A percentile compares a stretch with the other conserved stretches of the same genome.
Conservation (phyloP, 2,113 vertebrate genomes). For the Calonectris borealis region DNA sequence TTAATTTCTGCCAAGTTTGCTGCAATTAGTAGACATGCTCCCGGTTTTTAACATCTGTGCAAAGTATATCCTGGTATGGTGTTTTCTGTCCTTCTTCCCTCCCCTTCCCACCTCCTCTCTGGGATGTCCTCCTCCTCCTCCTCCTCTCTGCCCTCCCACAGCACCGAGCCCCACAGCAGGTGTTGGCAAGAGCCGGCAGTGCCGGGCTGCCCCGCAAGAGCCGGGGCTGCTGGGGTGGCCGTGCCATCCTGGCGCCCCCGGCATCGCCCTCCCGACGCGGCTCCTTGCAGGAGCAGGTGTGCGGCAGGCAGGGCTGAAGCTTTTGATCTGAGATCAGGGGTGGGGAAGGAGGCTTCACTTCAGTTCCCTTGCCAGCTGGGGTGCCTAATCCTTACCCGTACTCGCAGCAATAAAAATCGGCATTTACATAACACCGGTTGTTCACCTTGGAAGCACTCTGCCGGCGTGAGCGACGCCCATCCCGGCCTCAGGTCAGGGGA, state of each 20-base stretch:
- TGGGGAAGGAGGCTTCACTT: neutral
- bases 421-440: neutral
- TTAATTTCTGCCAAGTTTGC: constrained; percentile 41
- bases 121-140: neutral
- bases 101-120: neutral
- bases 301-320: neutral
- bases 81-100: neutral
- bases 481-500: neutral
- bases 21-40: neutral
- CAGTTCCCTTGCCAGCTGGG: neutral
- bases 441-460: neutral
- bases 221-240: accelerated
- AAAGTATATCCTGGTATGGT: neutral
- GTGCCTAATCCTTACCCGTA: neutral
- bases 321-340: constrained; percentile 33
- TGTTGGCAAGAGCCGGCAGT: neutral
- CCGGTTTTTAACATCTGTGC: constrained; percentile 7
- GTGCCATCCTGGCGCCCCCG: neutral
- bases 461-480: accelerated
- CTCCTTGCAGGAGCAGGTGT: neutral
- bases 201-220: accelerated
- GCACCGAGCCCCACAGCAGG: neutral
- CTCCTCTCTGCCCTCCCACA: neutral
- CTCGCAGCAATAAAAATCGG: neutral
- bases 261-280: accelerated